phyloP scores from a whole-genome alignment of 1,140 invertebrate genomes.

The Lucilia sericata region DNA sequence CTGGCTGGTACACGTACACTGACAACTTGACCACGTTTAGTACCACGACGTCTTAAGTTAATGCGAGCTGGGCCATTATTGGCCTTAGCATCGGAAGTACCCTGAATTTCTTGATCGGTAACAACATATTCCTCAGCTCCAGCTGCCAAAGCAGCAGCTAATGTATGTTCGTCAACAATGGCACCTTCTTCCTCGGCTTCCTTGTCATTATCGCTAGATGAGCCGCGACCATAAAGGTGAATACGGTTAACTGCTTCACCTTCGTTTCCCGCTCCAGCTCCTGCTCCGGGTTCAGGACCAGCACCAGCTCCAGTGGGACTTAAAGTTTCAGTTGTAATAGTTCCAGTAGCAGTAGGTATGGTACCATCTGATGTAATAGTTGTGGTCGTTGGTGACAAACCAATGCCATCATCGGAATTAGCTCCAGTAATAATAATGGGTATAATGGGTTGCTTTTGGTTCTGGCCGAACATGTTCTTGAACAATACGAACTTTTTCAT shows the following conservation, averaged over 20 bases:
- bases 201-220: neutral
- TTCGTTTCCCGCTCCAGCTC: neutral
- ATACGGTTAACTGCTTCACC: neutral
- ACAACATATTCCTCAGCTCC: slow-evolving; percentile 63
- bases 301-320: neutral
- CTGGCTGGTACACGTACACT: slow-evolving; percentile 60
- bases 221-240: slow-evolving; percentile 11
- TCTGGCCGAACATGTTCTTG: slow-evolving; percentile 61
- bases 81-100: slow-evolving; percentile 57
- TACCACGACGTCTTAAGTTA: slow-evolving; percentile 59
- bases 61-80: slow-evolving; percentile 53
- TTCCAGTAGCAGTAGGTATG: slow-evolving; percentile 47
- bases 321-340: neutral
- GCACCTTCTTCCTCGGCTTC: neutral
- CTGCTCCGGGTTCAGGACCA: neutral
- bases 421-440: slow-evolving; percentile 57
- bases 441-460: slow-evolving; percentile 57
- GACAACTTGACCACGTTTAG: slow-evolving; percentile 58
- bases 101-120: slow-evolving; percentile 53
- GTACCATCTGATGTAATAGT: slow-evolving; percentile 59
- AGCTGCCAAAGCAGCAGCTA: slow-evolving; percentile 60
- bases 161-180: slow-evolving; percentile 49
- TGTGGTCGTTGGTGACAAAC: neutral
- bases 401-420: neutral
- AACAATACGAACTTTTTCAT: slow-evolving; percentile 63